Evolutionary conservation across 2,888 invertebrate genomes (phyloP), one percentile per base, ranked within the genome.

Genomic region (Ormyrus nitidulus): DNA sequence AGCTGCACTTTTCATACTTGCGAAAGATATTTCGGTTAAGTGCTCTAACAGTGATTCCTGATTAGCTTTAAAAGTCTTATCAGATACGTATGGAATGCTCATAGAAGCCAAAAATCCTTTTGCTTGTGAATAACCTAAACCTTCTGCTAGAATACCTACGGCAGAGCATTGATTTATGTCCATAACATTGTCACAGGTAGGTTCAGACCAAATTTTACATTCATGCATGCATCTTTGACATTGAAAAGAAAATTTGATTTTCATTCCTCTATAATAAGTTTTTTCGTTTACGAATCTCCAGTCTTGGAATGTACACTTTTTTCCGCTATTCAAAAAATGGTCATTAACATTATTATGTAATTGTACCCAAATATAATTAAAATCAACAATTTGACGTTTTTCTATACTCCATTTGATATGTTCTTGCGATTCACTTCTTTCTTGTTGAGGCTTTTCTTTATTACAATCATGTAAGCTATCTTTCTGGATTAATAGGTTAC

Each of bases 1-100:
- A 9, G 9, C 19, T 5, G 74, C 74, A 34, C 58, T 10, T 9
- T 49, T 51, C 66, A 75, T 66, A 9, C 59, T 66, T 51, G 19
- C 48, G 10, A 0, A 2, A 13, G 3, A 11, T 6, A 54, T 49
- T 49, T 59, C 48, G 1, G n/a, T 5, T 5, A 59, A 59, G 6
- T 9, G 48, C 49, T 9, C 13, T 11, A 46, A 13, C 1, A 59
- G 19, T 6, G 11, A 5, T 5, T 49, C 34, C 4, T n/a, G 49
- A 13, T 68, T 10, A 54, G 0, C 8, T 13, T 71, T 59, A 49
- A 59, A 48, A 0, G 48, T 71, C 59, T 48, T 59, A 19, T 59
- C 59, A 8, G 44, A 5, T 10, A 71, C 13, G 19, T 59, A 19
- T 48, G 2, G 2, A 2, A 71, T 49, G 49, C 49, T 48, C 9